Evolutionary conservation across 2,888 invertebrate genomes (phyloP), one percentile per base, ranked within the genome.

Genomic region (Sicus ferrugineus): DNA sequence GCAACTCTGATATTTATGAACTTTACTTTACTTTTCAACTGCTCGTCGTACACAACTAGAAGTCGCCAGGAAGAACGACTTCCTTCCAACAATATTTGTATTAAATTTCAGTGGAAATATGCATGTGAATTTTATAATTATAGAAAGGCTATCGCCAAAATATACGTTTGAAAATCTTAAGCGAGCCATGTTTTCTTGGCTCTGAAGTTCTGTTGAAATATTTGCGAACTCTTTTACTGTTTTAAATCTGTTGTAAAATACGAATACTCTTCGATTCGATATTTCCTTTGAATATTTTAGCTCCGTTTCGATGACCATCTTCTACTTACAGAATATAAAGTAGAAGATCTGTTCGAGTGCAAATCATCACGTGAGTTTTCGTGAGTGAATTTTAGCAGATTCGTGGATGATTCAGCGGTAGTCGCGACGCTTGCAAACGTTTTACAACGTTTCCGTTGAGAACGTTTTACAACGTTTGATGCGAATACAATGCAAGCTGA

Each of bases 121-220:
- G 63, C 50, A 28, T 14, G 30, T n/a, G 50, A 64, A n/a, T n/a
- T 63, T n/a, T n/a, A n/a, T n/a, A 28, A 48, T 59, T 23, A 63
- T 63, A 34, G 50, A 26, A 63, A 65, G 67, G 31, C 59, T 62
- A 48, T 69, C 58, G 21, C 31, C 64, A 65, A 64, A 6, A 52
- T 61, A 69, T 59, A 26, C 61, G 42, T 56, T 42, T 50, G 42
- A 62, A 67, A 50, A 30, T 62, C 66, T n/a, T 62, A 65, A 11
- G 16, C 23, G 26, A 23, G 14, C 34, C 16, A 48, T 31, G 19
- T 31, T n/a, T n/a, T n/a, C n/a, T n/a, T n/a, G n/a, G n/a, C n/a
- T n/a, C n/a, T n/a, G n/a, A n/a, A n/a, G n/a, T n/a, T n/a, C n/a
- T n/a, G n/a, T n/a, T n/a, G n/a, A n/a, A n/a, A n/a, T n/a, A n/a